Evolutionary conservation across 2,113 vertebrate genomes (phyloP), one percentile per base, ranked within the genome.

Genomic region (Oplegnathus fasciatus): DNA sequence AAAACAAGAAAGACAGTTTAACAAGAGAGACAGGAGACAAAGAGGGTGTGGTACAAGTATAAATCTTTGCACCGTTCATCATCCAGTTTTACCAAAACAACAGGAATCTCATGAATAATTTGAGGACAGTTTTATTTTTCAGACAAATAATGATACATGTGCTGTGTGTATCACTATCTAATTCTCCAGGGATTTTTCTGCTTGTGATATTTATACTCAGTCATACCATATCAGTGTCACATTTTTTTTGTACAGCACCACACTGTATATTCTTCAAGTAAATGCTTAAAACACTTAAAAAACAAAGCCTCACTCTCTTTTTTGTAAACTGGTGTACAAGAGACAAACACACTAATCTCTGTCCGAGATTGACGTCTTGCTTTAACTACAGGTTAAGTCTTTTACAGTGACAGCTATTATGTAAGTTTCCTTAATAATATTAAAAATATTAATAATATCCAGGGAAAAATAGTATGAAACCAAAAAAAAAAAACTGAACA

Each of bases 1-100:
- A 79, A 58, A 84, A 74, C 62, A 81, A 83, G 61, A 70, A 86
- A 88, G 87, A 88, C 89, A 85, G 75, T 89, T 93, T 91, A 89
- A 92, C 85, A 85, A 92, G 92, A 83, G 70, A 87, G 86, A 78
- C 79, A 67, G 82, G 77, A 91, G 89, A 87, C 85, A 68, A 55
- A 80, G 80, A 86, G 77, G 89, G 89, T 66, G 89, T 86, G 86
- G 86, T 34, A 66, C 67, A 68, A 71, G 69, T 37, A 57, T 62
- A 72, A 86, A 86, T 75, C 62, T 76, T 20, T 82, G 64, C 76
- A 48, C 58, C 28, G 7, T 82, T 86, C 62, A 84, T 78, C 34
- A 42, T 60, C 67, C 40, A 48, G 26, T 54, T 89, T 66, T 37
- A 60, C 50, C 28, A 52, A 72, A 82, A 87, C 79, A 77, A 75